Base-by-base conservation (phyloP, 2,797 vertebrate species). In the Tadarida brasiliensis region DNA sequence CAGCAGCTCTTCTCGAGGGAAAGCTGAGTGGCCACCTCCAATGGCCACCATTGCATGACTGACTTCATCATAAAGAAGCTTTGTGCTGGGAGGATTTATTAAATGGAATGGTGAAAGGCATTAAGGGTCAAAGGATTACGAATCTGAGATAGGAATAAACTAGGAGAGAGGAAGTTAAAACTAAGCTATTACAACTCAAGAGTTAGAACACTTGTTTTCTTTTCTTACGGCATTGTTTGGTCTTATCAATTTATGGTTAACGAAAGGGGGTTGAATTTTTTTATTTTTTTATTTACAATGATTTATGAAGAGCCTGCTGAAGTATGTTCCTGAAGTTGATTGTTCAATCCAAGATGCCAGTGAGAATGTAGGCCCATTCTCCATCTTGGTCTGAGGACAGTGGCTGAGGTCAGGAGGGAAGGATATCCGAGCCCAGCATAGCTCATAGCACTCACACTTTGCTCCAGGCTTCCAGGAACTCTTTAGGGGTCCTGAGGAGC, bases 191-290 rank as follows among this genome's bases (percentile, higher is more conserved):
- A 56, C 77, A 51, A 76, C n/a, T 74, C 82, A 85, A 83, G 33
- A 84, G 39, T 63, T 57, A 84, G 89, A 67, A 80, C 19, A 70
- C n/a, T 87, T 91, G 33, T 63, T 1, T 10, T 82, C 28, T 51
- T 93, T 91, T 89, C 65, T 54, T 74, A 57, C 22, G 44, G 10
- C 28, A 14, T 86, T 88, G 61, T 89, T 96, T 94, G 49, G 26
- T 39, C 82, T 95, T 82, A 57, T 70, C 61, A 30, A 11, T n/a
- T 74, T 77, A 84, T 47, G 7, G 83, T 51, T 87, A 83, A 71
- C 89, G 61, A 94, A 80, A 95, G 47, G 26, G 28, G 86, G 49
- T 30, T 73, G 49, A 44, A 8, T 73, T n/a, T 87, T 90, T 90
- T 59, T n/a, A n/a, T 8, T 1, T 1, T 7, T 81, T 92, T 77